phyloP scores from a whole-genome alignment of 2,888 invertebrate genomes.

The Mactromeris polynyma region DNA sequence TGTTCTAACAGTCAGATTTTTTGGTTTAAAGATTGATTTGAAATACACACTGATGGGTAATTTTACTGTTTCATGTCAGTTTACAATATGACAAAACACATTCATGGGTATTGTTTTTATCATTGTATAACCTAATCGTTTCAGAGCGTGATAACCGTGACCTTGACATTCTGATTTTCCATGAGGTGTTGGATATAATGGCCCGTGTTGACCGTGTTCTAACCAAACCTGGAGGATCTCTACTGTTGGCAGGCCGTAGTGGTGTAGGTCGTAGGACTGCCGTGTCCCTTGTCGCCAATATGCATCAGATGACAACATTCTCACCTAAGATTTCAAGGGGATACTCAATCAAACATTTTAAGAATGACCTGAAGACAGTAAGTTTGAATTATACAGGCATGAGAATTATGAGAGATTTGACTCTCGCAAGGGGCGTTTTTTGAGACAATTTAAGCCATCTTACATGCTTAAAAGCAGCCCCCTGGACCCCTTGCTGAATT shows the following conservation, averaged over 20 bases:
- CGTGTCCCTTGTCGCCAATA: conserved; percentile 91
- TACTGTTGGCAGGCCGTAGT: conserved; percentile 92
- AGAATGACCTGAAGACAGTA: conserved; percentile 93
- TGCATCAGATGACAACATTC: conserved; percentile 90
- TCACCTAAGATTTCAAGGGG: conserved; percentile 89
- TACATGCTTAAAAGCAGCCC: too few relatives aligned
- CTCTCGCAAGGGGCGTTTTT: too few relatives aligned
- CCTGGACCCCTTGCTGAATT: too few relatives aligned
- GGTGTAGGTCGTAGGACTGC: conserved; percentile 94
- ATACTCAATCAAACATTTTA: conserved; percentile 91
- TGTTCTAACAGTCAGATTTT: too few relatives aligned
- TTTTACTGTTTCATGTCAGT: too few relatives aligned
- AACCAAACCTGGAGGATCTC: conserved; percentile 90
- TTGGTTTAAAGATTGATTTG: too few relatives aligned
- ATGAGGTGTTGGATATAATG: conserved; percentile 91
- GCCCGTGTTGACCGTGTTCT: conserved; percentile 90
- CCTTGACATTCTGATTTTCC: conserved; percentile 90
- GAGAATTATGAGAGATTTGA: too few relatives aligned
- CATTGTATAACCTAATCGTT: background rate
- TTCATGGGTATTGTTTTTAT: too few relatives aligned
- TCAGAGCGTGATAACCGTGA: conserved; percentile 91
- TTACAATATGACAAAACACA: too few relatives aligned
- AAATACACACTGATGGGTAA: too few relatives aligned
- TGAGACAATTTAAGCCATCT: too few relatives aligned
- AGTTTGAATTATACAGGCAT: too few relatives aligned